These are phyloP conservation scores for Andrena cerasifolii DNA, from an alignment of 1,140 invertebrate genomes.

Conservation along the genomic window DNA sequence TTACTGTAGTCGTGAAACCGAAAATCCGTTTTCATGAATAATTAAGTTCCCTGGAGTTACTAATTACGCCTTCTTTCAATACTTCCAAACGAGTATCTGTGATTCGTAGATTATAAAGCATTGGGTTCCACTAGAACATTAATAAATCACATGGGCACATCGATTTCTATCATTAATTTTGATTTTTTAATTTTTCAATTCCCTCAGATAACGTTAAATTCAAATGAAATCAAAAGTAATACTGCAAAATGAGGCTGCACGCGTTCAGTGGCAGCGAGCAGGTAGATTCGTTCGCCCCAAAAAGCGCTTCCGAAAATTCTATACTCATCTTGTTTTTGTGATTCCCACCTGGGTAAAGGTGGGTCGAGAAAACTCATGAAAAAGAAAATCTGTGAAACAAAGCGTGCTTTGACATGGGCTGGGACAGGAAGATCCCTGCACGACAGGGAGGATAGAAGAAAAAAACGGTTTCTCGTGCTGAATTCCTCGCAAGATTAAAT, in stretches of 20 bases:
- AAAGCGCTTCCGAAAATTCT: background rate
- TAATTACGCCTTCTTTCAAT: too few species aligned
- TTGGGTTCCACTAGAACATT: too few species aligned
- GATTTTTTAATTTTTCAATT: too few species aligned
- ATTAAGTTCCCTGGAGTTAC: too few species aligned
- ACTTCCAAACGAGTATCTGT: too few species aligned
- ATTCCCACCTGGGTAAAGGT: background rate
- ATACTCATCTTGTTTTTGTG: background rate
- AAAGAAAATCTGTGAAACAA: background rate
- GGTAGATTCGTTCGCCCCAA: background rate
- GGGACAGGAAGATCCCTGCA: background rate
- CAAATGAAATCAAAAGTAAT: background rate
- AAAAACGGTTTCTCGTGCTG: conserved; percentile 17
- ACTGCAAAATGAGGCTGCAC: too few species aligned
- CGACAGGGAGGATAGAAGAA: conserved; percentile 3
- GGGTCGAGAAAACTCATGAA: background rate
- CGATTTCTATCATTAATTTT: too few species aligned
- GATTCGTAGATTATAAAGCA: too few species aligned
- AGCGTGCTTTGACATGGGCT: background rate
- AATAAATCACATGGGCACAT: too few species aligned
- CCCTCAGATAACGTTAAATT: too few species aligned
- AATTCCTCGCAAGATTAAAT: conserved; percentile 40
- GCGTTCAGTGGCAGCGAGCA: background rate
- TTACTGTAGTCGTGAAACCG: too few species aligned
- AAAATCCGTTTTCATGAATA: too few species aligned